Evolutionary conservation across 35 echinoderm and acorn worm species (phyloP), one percentile per base, ranked within the genome.

Genomic region (Heliocidaris erythrogramma): DNA sequence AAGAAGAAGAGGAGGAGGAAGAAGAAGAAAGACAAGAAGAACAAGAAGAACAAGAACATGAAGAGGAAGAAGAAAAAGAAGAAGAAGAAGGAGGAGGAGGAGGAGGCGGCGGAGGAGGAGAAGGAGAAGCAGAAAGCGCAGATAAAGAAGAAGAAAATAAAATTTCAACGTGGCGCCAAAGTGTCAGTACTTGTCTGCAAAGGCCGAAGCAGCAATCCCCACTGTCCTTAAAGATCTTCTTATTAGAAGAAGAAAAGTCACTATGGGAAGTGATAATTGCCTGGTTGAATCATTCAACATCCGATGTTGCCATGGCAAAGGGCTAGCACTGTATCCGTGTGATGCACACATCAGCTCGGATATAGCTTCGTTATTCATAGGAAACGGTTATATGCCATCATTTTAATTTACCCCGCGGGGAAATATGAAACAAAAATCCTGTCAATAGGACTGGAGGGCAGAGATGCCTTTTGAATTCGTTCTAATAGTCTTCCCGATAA

Each of bases 231-330:
- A 27, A 8, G 7, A 78, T 78, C 18, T 27, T 21, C 65, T 78
- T 18, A 5, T 78, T 7, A 78, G 18, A 18, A 78, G 65, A 78
- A n/a, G 65, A 78, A 17, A n/a, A 78, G 65, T 78, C 65, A 24
- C 65, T 21, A 5, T n/a, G 21, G 65, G 65, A 78, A 78, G 65
- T 78, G 65, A 21, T 78, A 78, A 78, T 78, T 78, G 21, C 65
- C 65, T 24, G 65, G 65, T 78, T 78, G 21, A 78, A 78, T 78
- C 65, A 78, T 78, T 78, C 65, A 78, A n/a, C 65, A 78, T 78
- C 65, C 65, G 65, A 78, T 78, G 65, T 78, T 78, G 65, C 21
- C 65, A 78, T 78, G 17, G 65, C 21, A 78, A 78, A 6, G 4
- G 65, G 18, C 21, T 78, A 78, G 18, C 65, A 5, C 65, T 78